Evolutionary conservation across 2,888 invertebrate genomes (phyloP).

Genomic region (Dinocampus coccinellae): DNA sequence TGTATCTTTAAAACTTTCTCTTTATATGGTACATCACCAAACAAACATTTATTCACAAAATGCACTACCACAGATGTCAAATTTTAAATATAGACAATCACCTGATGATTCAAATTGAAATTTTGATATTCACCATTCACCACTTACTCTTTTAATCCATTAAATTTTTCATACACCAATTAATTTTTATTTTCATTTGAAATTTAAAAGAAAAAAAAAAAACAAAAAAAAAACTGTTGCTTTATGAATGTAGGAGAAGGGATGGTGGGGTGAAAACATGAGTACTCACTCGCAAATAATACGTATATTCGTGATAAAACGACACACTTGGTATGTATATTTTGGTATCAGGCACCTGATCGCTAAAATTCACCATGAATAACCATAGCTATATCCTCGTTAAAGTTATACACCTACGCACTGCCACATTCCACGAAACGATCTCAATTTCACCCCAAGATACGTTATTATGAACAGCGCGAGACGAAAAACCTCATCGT

Average conservation of each 20-base stretch:
- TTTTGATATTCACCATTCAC: not conserved
- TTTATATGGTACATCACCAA: conserved; percentile 23
- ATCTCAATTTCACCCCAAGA: conserved; percentile 53
- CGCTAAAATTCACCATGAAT: conserved; percentile 7
- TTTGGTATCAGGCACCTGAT: conserved; percentile 16
- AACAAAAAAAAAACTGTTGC: no score
- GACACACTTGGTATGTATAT: not conserved
- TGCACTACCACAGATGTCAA: conserved; percentile 11
- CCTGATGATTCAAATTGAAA: not conserved
- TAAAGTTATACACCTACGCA: conserved; percentile 63
- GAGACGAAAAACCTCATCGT: conserved; percentile 43
- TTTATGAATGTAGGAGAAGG: no score
- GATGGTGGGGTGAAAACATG: no score
- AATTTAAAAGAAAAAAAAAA: no score
- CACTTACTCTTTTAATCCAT: not conserved
- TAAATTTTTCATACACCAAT: not conserved
- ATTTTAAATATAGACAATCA: conserved; percentile 17
- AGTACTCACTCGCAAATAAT: no score
- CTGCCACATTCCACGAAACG: conserved; percentile 57
- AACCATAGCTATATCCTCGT: conserved; percentile 39
- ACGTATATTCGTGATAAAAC: no score
- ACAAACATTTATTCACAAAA: conserved; percentile 15
- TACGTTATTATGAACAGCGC: conserved; percentile 47
- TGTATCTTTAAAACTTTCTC: conserved; percentile 20
- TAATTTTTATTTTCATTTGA: no score